phyloP scores from a whole-genome alignment of 2,113 vertebrate genomes.

The Nycticorax nycticorax region DNA sequence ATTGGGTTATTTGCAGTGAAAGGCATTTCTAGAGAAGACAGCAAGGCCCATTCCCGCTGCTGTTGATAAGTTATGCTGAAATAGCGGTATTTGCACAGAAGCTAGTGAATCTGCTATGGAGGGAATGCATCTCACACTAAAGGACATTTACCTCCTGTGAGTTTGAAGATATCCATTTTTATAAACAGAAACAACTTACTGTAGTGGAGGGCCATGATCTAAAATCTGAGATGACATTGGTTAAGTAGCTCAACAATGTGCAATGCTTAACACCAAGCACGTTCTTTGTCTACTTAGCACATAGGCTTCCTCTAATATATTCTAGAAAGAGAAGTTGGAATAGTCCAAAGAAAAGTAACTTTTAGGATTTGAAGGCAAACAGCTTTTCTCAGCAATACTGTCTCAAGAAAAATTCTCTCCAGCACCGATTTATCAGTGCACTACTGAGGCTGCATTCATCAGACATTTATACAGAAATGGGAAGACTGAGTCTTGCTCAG shows the following conservation, averaged over 20 bases:
- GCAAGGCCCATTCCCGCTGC: not conserved
- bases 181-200: not conserved
- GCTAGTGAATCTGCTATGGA: not conserved
- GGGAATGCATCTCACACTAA: not conserved
- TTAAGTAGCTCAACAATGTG: not conserved
- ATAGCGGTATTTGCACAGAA: not conserved
- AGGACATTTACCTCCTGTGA: not conserved
- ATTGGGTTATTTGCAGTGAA: not conserved
- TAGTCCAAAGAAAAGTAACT: not conserved
- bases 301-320: not conserved
- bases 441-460: conserved; percentile 8
- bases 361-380: not conserved
- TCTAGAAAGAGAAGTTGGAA: not conserved
- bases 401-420: conserved; percentile 26
- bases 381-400: conserved; percentile 45
- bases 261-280: not conserved
- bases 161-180: not conserved
- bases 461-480: not conserved
- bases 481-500: not conserved
- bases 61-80: not conserved
- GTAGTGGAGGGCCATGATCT: not conserved
- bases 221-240: not conserved
- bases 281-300: not conserved
- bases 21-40: not conserved
- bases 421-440: not conserved